Percentiles rank a stretch among this genome's conserved stretches.
These are phyloP conservation scores for Hypomecis atomaria DNA, from an alignment of 2,888 invertebrate genomes.

Conservation along the genomic window DNA sequence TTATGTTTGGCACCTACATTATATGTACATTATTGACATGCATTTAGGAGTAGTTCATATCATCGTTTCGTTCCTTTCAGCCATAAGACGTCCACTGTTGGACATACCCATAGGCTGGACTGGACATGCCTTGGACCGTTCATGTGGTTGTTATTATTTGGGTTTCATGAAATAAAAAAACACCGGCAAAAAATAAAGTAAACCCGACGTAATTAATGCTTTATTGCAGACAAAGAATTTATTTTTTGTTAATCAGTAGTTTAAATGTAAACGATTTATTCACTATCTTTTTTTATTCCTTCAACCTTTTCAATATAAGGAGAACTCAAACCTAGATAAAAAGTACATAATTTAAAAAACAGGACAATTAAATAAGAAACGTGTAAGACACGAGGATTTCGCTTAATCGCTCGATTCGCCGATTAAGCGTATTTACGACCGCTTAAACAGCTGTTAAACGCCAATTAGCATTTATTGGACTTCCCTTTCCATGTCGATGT, in stretches of 20 bases:
- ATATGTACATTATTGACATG: too few species aligned
- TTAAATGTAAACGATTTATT: not conserved
- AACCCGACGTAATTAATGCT: too few species aligned
- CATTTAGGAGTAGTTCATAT: too few species aligned
- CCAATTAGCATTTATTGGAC: constrained; percentile 69
- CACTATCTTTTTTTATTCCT: not conserved
- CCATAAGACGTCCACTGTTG: too few species aligned
- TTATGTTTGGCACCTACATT: too few species aligned
- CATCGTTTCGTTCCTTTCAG: too few species aligned
- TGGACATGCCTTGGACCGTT: too few species aligned
- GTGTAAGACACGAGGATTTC: constrained; percentile 52
- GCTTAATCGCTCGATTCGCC: constrained; percentile 51
- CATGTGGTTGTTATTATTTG: too few species aligned
- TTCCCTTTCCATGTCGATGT: constrained; percentile 61
- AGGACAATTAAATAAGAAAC: constrained; percentile 5
- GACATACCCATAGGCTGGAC: too few species aligned
- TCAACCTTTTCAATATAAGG: not conserved
- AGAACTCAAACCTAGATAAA: not conserved
- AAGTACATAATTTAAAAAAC: constrained; percentile 2
- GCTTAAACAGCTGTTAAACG: constrained; percentile 63
- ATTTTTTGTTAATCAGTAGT: not conserved
- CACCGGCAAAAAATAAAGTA: too few species aligned
- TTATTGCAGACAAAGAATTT: too few species aligned
- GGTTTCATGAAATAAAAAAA: too few species aligned
- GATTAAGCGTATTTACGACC: constrained; percentile 62